Base-by-base conservation (phyloP, 2,113 vertebrate genomes). In the Zingel zingel region DNA sequence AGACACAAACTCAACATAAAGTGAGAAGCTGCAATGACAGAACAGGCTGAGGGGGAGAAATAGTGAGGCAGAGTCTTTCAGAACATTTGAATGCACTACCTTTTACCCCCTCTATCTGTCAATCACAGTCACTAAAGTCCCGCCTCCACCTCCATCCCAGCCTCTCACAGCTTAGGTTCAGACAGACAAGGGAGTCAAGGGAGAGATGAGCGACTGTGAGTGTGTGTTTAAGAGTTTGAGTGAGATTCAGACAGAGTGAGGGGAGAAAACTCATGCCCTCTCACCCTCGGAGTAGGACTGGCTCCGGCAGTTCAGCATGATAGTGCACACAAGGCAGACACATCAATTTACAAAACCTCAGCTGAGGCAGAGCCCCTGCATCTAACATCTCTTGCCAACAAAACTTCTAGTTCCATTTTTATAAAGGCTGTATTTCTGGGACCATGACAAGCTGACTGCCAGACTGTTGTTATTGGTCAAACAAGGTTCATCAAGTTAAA, bases 251-350 rank as follows among this genome's bases (percentile, higher is more conserved):
- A 75, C 33, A 69, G 30, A 63, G 59, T 14, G 21, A 36, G 66
- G 1, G 66, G 73, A 63, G 62, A 58, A 76, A 78, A 64, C 53
- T 47, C 23, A 3, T 82, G 69, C 79, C 81, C 79, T 81, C 79
- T 83, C 47, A 1, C 83, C 73, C 79, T 77, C 39, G 30, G 65
- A 76, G 75, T 13, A 57, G 76, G 67, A 74, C 76, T 51, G 51
- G 67, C 90, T 89, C 30, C 69, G 83, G 77, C 85, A 68, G 81
- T 83, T 87, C 79, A 72, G 66, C 80, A 39, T 76, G 67, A 66
- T 58, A 18, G 74, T 74, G 19, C 82, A 84, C 57, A 84, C 63
- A 33, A 21, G 39, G 76, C 73, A 85, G 79, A 43, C 58, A 33
- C 76, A 78, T 83, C 77, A 74, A 58, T 83, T 87, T 68, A 64